Conservation (phyloP, 2,797 vertebrate genomes). For the Anabacerthia variegaticeps region DNA sequence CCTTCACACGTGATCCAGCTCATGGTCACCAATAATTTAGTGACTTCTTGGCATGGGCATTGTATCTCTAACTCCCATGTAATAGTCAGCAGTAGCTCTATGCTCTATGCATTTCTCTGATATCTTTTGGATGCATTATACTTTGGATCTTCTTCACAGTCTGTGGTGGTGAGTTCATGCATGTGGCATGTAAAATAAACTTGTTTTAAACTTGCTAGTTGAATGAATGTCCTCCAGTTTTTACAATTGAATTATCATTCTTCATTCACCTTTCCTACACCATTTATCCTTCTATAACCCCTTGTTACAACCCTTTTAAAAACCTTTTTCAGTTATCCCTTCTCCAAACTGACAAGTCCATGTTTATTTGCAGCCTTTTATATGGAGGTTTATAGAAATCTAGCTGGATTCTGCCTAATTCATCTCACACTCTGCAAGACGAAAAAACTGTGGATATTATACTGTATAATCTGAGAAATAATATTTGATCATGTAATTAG, state of each 20-base stretch:
- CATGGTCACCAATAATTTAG: not conserved
- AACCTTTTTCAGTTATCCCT: not conserved
- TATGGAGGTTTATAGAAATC: not conserved
- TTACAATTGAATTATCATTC: not conserved
- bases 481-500: conserved; percentile 74
- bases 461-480: conserved; percentile 67
- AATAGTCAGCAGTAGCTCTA: not conserved
- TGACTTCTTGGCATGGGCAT: not conserved
- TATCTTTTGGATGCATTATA: not conserved
- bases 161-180: fast-evolving
- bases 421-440: conserved; percentile 13
- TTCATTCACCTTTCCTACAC: not conserved
- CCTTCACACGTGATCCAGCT: not conserved
- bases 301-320: not conserved
- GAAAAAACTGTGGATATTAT: conserved; percentile 45
- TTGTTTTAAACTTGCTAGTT: not conserved
- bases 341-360: not conserved
- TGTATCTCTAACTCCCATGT: not conserved
- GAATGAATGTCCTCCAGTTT: not conserved
- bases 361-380: not conserved
- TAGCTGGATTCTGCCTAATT: conserved; percentile 1
- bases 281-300: not conserved
- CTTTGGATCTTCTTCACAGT: not conserved
- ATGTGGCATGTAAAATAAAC: not conserved
- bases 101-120: not conserved